Evolutionary conservation across 2,888 invertebrate species (phyloP).

Genomic region (Cryptocheilus praepositus): DNA sequence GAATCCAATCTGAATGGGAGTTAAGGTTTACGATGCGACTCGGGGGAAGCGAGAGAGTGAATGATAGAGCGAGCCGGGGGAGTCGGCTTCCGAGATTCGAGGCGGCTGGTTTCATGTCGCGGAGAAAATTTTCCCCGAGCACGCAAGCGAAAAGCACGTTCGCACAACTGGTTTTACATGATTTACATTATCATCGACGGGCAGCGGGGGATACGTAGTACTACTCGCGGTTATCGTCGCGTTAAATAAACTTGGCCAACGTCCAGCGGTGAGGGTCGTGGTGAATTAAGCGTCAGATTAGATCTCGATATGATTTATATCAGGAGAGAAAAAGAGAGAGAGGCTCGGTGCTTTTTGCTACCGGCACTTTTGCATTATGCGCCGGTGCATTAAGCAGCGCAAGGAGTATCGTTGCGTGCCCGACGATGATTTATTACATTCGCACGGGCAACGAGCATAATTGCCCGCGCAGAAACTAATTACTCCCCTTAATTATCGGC

Average conservation of each 20-base stretch:
- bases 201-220: no score
- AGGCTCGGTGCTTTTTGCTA: constrained; percentile 24
- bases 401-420: constrained; percentile 8
- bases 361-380: constrained; percentile 9
- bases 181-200: no score
- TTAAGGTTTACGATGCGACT: not conserved
- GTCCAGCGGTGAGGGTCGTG: constrained; percentile 19
- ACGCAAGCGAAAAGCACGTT: no score
- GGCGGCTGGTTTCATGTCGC: no score
- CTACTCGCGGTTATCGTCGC: no score
- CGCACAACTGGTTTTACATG: no score
- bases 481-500: no score
- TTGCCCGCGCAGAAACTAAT: constrained; percentile 12
- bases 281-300: constrained; percentile 30
- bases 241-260: no score
- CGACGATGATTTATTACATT: constrained; percentile 6
- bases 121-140: no score
- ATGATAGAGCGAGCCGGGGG: not conserved
- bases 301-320: constrained; percentile 20
- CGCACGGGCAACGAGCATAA: not conserved
- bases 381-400: constrained; percentile 9
- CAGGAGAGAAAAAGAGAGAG: constrained; percentile 5
- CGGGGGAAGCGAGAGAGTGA: not conserved
- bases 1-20: no score
- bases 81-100: not conserved